These are phyloP conservation scores for Lingula anatina DNA, from an alignment of 2,888 invertebrate genomes.

Conservation along the genomic window DNA sequence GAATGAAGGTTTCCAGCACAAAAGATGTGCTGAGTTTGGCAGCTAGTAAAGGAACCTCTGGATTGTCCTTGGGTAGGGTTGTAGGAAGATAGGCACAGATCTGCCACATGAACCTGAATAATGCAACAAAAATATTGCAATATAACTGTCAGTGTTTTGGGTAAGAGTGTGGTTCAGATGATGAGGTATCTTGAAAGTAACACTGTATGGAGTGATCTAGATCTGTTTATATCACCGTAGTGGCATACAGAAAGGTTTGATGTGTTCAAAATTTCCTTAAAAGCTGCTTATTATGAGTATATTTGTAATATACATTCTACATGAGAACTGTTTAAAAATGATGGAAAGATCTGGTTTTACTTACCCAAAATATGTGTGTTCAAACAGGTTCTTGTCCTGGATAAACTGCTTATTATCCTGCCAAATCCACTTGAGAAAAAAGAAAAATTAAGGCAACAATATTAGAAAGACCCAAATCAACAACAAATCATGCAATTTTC, in stretches of 20 bases:
- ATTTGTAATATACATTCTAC: too few relatives aligned
- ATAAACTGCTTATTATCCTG: constrained; percentile 93
- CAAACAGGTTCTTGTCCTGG: constrained; percentile 92
- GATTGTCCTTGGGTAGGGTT: constrained; percentile 65
- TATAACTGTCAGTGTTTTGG: too few relatives aligned
- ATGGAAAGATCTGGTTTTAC: too few relatives aligned
- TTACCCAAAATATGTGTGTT: constrained; percentile 90
- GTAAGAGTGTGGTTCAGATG: too few relatives aligned
- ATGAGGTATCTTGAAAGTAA: too few relatives aligned
- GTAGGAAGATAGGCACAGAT: constrained; percentile 91
- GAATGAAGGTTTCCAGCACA: constrained; percentile 93
- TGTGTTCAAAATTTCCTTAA: too few relatives aligned
- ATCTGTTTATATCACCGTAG: too few relatives aligned
- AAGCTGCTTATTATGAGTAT: too few relatives aligned
- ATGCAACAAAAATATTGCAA: constrained; percentile 4
- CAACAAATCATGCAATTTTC: not conserved
- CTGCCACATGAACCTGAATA: constrained; percentile 87
- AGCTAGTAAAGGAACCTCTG: constrained; percentile 66
- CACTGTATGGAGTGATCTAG: too few relatives aligned
- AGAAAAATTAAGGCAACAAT: not conserved
- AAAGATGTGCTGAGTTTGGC: constrained; percentile 82
- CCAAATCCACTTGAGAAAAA: constrained; percentile 75
- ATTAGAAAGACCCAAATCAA: not conserved
- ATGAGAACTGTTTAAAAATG: too few relatives aligned
- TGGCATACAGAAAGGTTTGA: too few relatives aligned